Percentiles rank a stretch among this genome's conserved stretches.
phyloP scores from a whole-genome alignment of 2,888 invertebrate species.

The Eupithecia tripunctaria region DNA sequence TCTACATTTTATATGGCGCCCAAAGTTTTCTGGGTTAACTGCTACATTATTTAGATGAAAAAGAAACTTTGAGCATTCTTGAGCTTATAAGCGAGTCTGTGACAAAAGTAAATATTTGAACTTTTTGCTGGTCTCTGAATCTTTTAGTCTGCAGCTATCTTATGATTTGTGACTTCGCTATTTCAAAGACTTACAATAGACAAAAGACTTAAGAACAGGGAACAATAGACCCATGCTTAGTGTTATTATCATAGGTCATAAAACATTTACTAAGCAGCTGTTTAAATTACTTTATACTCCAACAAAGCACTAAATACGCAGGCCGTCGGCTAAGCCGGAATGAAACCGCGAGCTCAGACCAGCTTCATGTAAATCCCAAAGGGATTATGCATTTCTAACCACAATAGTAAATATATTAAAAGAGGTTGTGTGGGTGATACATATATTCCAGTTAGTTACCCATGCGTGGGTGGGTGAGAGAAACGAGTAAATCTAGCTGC shows the following conservation, averaged over 20 bases:
- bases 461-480: conserved; percentile 54
- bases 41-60: conserved; percentile 18
- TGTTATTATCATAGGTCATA: not conserved
- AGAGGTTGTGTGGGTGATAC: conserved; percentile 50
- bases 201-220: not conserved
- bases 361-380: conserved; percentile 25
- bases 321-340: conserved; percentile 23
- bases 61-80: conserved; percentile 1
- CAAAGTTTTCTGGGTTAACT: conserved; percentile 31
- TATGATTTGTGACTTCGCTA: not conserved
- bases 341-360: conserved; percentile 26
- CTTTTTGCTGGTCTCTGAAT: not conserved
- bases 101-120: not conserved
- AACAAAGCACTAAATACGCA: conserved; percentile 6
- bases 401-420: conserved; percentile 47
- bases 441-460: conserved; percentile 43
- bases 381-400: conserved; percentile 31
- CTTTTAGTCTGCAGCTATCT: not conserved
- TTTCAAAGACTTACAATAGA: not conserved
- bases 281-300: conserved; percentile 11
- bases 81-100: not conserved
- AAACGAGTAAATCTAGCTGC: conserved; percentile 48
- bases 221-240: not conserved
- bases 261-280: not conserved
- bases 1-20: conserved; percentile 21